Conservation (phyloP, 2,888 invertebrate genomes). For the Serrognathus titanus region DNA sequence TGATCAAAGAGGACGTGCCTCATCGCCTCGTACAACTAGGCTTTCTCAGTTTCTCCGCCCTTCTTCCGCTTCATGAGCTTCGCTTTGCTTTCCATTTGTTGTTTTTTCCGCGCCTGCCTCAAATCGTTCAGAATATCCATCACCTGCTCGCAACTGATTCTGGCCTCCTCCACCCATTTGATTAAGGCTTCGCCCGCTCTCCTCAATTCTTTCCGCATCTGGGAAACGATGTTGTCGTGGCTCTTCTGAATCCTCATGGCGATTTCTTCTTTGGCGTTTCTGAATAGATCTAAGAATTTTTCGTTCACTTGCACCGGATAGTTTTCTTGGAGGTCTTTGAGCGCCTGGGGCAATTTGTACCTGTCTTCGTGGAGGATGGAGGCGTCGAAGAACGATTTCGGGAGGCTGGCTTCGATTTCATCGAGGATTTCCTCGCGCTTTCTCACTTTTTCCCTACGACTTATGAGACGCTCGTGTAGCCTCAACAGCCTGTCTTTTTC, state of each 20-base stretch:
- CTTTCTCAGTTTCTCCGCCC: conserved; percentile 34
- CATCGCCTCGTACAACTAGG: conserved; percentile 42
- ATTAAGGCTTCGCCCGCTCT: conserved; percentile 41
- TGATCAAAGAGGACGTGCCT: conserved; percentile 40
- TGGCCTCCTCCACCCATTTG: conserved; percentile 34
- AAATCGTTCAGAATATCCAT: conserved; percentile 32
- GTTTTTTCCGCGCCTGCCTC: conserved; percentile 33
- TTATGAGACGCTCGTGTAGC: conserved; percentile 39
- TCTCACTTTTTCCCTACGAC: conserved; percentile 34
- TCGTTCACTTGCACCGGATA: conserved; percentile 42
- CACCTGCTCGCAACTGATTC: conserved; percentile 32
- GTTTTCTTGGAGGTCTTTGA: conserved; percentile 33
- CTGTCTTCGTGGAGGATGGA: conserved; percentile 36
- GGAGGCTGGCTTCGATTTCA: conserved; percentile 39
- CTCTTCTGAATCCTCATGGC: conserved; percentile 42
- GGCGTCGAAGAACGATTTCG: conserved; percentile 40
- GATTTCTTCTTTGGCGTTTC: conserved; percentile 43
- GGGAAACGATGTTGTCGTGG: conserved; percentile 43
- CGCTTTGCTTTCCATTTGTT: conserved; percentile 23
- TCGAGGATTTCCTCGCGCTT: conserved; percentile 44
- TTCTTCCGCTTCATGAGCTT: conserved; percentile 33
- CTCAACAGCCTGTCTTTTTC: conserved; percentile 35
- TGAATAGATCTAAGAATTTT: conserved; percentile 39
- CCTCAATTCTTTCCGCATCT: conserved; percentile 45
- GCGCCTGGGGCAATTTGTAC: conserved; percentile 39